phyloP scores from a whole-genome alignment of 2,113 vertebrate species.

The Microcebus griseorufus region DNA sequence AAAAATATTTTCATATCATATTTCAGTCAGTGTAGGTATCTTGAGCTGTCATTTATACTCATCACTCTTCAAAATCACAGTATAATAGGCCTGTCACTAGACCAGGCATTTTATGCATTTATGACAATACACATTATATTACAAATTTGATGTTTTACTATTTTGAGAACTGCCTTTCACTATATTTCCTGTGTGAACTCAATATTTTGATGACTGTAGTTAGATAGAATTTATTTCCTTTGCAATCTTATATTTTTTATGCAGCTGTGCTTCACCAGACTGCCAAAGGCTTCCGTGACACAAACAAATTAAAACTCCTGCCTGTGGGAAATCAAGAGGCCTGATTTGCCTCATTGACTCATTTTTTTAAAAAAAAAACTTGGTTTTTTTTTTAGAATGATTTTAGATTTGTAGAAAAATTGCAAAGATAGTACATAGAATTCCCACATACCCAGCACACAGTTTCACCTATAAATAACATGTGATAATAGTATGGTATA shows the following conservation, averaged over 20 bases:
- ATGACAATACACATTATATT: not conserved
- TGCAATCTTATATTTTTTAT: not conserved
- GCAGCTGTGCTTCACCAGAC: not conserved
- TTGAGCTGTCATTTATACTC: not conserved
- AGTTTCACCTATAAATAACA: not conserved
- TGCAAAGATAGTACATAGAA: not conserved
- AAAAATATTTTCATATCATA: not conserved
- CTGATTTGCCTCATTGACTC: not conserved
- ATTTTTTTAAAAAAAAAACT: not conserved
- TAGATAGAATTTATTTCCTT: not conserved
- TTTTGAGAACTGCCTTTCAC: constrained; percentile 6
- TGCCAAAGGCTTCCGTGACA: not conserved
- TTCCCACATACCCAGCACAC: not conserved
- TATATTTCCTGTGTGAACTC: not conserved
- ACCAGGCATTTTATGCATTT: not conserved
- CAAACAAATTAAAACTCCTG: not conserved
- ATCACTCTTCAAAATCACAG: not conserved
- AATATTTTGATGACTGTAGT: not conserved
- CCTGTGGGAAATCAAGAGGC: not conserved
- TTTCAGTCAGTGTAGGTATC: not conserved
- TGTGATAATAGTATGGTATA: not conserved
- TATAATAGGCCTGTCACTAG: not conserved
- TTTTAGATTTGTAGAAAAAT: not conserved
- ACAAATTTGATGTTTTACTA: not conserved
- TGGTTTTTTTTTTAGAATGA: not conserved